Conservation (phyloP, 2,888 invertebrate genomes). For the Macrosiphum euphorbiae region DNA sequence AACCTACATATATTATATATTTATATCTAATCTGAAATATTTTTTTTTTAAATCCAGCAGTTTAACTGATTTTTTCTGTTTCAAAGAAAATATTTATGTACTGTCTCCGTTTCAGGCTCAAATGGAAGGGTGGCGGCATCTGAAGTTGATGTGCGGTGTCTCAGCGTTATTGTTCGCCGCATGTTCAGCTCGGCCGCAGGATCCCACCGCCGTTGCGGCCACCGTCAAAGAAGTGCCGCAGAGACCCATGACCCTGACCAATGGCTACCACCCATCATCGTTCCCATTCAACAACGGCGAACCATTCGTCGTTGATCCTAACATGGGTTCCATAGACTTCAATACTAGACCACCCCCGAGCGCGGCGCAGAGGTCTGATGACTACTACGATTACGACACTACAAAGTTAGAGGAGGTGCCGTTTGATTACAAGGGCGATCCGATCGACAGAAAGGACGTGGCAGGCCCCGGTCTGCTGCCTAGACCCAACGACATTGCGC, state of each 20-base stretch:
- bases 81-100: background rate
- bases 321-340: conserved; percentile 77
- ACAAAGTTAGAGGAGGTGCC: conserved; percentile 66
- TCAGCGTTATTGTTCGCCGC: background rate
- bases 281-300: conserved; percentile 79
- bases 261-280: conserved; percentile 56
- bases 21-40: background rate
- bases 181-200: background rate
- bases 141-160: background rate
- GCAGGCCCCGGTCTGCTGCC: conserved; percentile 69
- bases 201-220: background rate
- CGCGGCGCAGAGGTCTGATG: conserved; percentile 63
- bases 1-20: background rate
- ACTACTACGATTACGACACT: conserved; percentile 69
- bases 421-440: conserved; percentile 69
- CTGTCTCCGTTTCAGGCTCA: conserved; percentile 8
- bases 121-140: conserved; percentile 33
- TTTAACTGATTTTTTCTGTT: background rate
- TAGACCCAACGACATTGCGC: conserved; percentile 74
- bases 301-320: conserved; percentile 79
- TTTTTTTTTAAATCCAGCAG: background rate
- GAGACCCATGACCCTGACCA: conserved; percentile 48
- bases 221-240: conserved; percentile 34
- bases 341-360: conserved; percentile 73
- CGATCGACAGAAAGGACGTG: conserved; percentile 72